Evolutionary conservation across 2,888 invertebrate species (phyloP), one percentile per base, ranked within the genome.

Genomic region (Iselma pallidipennis): DNA sequence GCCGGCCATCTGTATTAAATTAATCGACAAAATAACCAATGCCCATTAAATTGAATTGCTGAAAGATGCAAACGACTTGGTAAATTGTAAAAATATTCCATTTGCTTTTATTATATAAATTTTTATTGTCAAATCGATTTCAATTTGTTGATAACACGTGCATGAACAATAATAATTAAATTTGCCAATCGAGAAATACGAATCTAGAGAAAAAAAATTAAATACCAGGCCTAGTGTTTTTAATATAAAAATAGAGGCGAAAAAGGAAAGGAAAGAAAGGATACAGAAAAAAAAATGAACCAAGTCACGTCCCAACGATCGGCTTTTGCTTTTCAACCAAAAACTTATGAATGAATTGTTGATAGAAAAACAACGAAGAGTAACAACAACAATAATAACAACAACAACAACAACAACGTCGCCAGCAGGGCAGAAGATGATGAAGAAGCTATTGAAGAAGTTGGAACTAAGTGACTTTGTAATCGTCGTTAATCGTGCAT

Each of bases 121-220:
- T 10, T 16, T 37, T 16, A 37, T 37, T 25, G n/a, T n/a, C 6
- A 49, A 48, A 42, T 49, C 57, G 59, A 66, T 63, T 67, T 60
- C 66, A 65, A 67, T 67, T 67, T 66, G 61, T 61, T 62, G 71
- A 65, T 63, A 63, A 65, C 69, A 65, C 71, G 71, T 71, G 71
- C 71, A 71, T 71, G 69, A 64, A 71, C 71, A 71, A 73, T 73
- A 64, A 71, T 71, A 71, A 73, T 73, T 59, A 58, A 61, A 59
- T 64, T 51, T 49, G 28, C 10, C 31, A 59, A 53, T 48, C 42
- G 61, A 55, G 53, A 21, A 56, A 25, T 37, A 26, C 14, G 19
- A 49, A 31, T 53, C 28, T 23, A n/a, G 29, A 12, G 10, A 16
- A 23, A 12, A 50, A 60, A 65, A 62, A 65, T 2, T 1, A 29